Percentiles rank a stretch among this genome's conserved stretches.
Evolutionary conservation across 2,113 vertebrate genomes (phyloP).

Genomic region (Phylloscopus trochiloides): DNA sequence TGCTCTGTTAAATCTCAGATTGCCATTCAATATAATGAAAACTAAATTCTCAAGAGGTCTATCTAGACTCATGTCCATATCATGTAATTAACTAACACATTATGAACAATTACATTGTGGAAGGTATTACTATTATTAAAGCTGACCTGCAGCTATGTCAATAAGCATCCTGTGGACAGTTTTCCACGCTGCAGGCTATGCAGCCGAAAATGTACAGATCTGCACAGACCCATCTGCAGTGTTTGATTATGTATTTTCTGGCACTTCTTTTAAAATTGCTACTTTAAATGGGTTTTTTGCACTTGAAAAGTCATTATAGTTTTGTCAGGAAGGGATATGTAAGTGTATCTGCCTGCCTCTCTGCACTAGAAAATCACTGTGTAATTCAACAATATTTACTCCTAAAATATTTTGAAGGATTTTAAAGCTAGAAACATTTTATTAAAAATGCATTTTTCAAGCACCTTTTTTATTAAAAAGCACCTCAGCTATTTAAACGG

Average conservation of each 20-base stretch:
- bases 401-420: not conserved
- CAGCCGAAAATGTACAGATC: not conserved
- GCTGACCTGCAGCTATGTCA: not conserved
- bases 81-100: not conserved
- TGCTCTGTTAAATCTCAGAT: not conserved
- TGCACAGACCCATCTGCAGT: not conserved
- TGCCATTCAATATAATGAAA: not conserved
- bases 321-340: not conserved
- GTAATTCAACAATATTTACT: not conserved
- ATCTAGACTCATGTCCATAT: not conserved
- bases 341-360: not conserved
- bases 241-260: not conserved
- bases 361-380: not conserved
- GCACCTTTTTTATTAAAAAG: not conserved
- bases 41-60: not conserved
- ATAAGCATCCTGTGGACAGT: not conserved
- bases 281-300: not conserved
- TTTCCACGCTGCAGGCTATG: not conserved
- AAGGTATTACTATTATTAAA: not conserved
- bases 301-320: not conserved
- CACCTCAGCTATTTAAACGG: not conserved
- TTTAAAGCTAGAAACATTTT: conserved; percentile 1
- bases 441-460: not conserved
- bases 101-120: not conserved
- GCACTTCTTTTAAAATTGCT: not conserved